These are phyloP conservation scores for Monoplex corrugatus DNA, from an alignment of 2,888 invertebrate genomes.

Conservation along the genomic window DNA sequence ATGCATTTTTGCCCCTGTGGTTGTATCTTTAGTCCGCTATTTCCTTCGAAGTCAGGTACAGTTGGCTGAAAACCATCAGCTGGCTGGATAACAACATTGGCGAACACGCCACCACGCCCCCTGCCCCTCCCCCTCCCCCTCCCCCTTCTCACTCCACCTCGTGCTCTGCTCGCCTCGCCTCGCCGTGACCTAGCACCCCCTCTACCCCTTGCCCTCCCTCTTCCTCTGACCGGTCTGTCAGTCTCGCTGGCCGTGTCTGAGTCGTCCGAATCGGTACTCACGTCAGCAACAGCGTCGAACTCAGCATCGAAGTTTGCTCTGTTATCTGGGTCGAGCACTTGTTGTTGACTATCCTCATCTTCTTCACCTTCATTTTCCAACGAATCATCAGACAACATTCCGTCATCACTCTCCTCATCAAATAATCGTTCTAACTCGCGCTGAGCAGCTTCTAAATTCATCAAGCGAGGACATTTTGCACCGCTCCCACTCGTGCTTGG, in stretches of 20 bases:
- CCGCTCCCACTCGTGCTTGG: neutral
- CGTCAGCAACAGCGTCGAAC: neutral
- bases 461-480: neutral
- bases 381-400: neutral
- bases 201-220: neutral
- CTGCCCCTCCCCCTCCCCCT: neutral
- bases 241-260: no score
- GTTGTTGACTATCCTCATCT: neutral
- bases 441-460: neutral
- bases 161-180: neutral
- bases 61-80: neutral
- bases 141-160: no score
- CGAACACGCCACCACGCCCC: neutral
- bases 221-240: neutral
- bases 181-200: neutral
- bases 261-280: neutral
- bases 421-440: neutral
- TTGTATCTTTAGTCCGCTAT: conserved; percentile 22
- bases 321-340: neutral
- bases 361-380: neutral
- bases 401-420: neutral
- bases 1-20: neutral
- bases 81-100: neutral
- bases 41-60: neutral
- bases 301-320: neutral